These are phyloP conservation scores for Cetoscarus ocellatus DNA, from an alignment of 2,797 vertebrate species.

Conservation along the genomic window DNA sequence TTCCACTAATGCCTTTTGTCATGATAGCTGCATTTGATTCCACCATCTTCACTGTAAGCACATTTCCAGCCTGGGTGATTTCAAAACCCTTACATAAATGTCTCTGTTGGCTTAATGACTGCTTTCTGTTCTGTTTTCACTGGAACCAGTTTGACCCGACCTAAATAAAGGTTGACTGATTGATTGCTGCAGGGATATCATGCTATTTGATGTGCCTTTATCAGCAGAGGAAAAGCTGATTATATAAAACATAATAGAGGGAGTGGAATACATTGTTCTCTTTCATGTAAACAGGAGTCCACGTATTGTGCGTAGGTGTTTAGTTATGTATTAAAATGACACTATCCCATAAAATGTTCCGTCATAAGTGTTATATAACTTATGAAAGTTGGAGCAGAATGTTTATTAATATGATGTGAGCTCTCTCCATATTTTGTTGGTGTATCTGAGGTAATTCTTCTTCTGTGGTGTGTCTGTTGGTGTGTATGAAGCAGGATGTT, in stretches of 20 bases:
- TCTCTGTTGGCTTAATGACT: no score
- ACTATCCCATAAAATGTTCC: neutral
- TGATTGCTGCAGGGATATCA: neutral
- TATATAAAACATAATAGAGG: neutral
- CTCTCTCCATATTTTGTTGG: slow-evolving; percentile 3
- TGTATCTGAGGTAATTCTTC: slow-evolving; percentile 9
- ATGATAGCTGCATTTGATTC: no score
- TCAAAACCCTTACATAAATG: no score
- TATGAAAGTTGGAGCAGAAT: slow-evolving; percentile 6
- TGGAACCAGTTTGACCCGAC: no score
- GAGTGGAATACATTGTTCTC: neutral
- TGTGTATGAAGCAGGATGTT: slow-evolving; percentile 35
- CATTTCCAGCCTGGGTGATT: no score
- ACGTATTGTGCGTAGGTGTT: neutral
- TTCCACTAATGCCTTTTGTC: no score
- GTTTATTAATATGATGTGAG: slow-evolving; percentile 17
- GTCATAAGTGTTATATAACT: slow-evolving; percentile 5
- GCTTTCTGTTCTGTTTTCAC: no score
- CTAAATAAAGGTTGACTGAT: no score
- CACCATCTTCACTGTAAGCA: no score
- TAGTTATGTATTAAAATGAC: neutral
- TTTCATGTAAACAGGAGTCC: neutral
- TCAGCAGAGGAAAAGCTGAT: neutral
- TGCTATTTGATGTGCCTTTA: neutral
- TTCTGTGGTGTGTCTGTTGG: slow-evolving; percentile 2